These are phyloP conservation scores for Tinamus major DNA, from an alignment of 2,797 vertebrate genomes.

Conservation along the genomic window DNA sequence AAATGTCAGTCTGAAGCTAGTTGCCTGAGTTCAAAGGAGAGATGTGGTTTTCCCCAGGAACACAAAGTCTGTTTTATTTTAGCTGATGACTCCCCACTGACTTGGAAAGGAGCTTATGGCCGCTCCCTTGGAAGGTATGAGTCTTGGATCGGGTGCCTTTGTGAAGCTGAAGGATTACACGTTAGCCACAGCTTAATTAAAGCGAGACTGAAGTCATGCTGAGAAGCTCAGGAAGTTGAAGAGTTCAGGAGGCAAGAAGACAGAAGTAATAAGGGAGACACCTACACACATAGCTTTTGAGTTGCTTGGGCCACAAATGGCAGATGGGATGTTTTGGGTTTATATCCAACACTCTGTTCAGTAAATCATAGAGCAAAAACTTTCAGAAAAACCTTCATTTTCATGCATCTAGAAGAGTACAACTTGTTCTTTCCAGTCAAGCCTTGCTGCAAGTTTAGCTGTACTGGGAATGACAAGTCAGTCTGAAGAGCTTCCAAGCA, in stretches of 20 bases:
- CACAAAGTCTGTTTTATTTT: not conserved
- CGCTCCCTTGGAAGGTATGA: not conserved
- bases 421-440: not conserved
- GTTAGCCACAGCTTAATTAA: constrained; percentile 12
- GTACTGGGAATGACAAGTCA: not conserved
- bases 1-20: not conserved
- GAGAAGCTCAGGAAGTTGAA: not conserved
- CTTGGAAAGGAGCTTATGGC: not conserved
- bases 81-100: not conserved
- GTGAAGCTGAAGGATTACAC: not conserved
- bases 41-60: not conserved
- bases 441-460: not conserved
- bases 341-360: not conserved
- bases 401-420: not conserved
- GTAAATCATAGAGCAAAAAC: not conserved
- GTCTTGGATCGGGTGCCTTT: not conserved
- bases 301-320: not conserved
- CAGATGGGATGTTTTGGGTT: not conserved
- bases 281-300: not conserved
- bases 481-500: not conserved
- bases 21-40: not conserved
- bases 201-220: not conserved
- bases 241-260: not conserved
- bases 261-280: not conserved
- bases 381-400: not conserved